These are phyloP conservation scores for Trachemys scripta DNA, from an alignment of 2,113 vertebrate genomes.

Conservation along the genomic window DNA sequence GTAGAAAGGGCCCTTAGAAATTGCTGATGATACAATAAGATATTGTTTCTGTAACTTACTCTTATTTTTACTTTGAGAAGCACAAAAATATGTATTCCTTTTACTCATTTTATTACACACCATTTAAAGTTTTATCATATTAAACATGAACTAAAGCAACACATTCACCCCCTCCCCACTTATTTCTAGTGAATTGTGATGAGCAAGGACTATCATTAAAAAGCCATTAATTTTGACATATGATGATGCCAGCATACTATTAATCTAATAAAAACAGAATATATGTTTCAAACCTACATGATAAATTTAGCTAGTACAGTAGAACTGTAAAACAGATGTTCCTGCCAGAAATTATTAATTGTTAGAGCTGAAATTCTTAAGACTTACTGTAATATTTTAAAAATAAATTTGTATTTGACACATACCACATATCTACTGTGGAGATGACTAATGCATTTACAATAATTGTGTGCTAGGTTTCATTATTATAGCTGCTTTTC, in stretches of 20 bases:
- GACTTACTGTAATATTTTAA: neutral
- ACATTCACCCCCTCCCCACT: neutral
- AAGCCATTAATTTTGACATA: constrained; percentile 17
- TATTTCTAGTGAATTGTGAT: constrained; percentile 11
- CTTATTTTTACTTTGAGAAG: neutral
- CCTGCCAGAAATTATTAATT: neutral
- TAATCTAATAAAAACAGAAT: constrained; percentile 6
- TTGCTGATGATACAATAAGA: neutral
- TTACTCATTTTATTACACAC: neutral
- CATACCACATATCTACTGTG: neutral
- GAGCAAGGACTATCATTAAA: constrained; percentile 37
- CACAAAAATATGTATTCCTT: neutral
- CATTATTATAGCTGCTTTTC: neutral
- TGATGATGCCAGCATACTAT: constrained; percentile 21
- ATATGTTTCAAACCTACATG: neutral
- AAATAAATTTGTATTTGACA: neutral
- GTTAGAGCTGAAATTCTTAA: neutral
- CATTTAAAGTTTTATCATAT: neutral
- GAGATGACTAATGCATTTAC: neutral
- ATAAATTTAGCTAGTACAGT: neutral
- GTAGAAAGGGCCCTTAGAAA: neutral
- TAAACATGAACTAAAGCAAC: neutral
- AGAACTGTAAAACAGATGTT: constrained; percentile 13
- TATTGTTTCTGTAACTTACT: neutral
- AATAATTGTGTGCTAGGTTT: neutral